Evolutionary conservation across 1,140 invertebrate genomes (phyloP).

Genomic region (Apis dorsata): DNA sequence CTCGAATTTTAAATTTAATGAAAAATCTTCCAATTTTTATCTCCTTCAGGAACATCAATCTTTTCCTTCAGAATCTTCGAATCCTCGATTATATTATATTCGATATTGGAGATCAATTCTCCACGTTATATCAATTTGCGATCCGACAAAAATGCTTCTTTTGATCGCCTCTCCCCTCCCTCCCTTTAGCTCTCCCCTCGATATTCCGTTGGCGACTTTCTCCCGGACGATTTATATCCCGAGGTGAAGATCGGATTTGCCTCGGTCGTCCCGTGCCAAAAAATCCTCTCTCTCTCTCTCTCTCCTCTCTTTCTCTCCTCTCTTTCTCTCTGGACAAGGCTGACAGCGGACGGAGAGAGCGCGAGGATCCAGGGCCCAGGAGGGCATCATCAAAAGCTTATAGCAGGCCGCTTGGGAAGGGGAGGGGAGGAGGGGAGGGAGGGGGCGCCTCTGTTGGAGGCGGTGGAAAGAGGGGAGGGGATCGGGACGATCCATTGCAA

Average conservation of each 20-base stretch:
- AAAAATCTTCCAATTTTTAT: no score
- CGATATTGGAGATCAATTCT: no score
- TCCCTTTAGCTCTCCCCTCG: not conserved
- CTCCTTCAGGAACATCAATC: no score
- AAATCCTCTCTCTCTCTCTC: conserved; percentile 3
- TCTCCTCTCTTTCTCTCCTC: no score
- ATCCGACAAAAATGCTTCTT: no score
- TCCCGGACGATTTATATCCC: conserved; percentile 25
- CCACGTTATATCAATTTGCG: no score
- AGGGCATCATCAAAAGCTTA: conserved; percentile 56
- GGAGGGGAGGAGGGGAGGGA: not conserved
- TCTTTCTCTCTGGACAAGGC: conserved; percentile 8
- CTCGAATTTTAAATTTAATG: no score
- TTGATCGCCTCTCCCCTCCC: not conserved
- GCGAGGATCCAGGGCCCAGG: not conserved
- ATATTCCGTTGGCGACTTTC: not conserved
- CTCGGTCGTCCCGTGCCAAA: conserved; percentile 15
- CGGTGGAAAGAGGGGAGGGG: conserved; percentile 40
- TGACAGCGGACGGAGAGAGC: conserved; percentile 14
- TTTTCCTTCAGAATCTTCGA: no score
- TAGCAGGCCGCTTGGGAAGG: not conserved
- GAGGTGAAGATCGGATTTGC: conserved; percentile 30
- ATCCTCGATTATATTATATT: no score
- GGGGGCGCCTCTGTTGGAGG: conserved; percentile 34
- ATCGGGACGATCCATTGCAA: conserved; percentile 63